phyloP scores from a whole-genome alignment of 2,797 vertebrate species.

The Euphonia xanthogaster region DNA sequence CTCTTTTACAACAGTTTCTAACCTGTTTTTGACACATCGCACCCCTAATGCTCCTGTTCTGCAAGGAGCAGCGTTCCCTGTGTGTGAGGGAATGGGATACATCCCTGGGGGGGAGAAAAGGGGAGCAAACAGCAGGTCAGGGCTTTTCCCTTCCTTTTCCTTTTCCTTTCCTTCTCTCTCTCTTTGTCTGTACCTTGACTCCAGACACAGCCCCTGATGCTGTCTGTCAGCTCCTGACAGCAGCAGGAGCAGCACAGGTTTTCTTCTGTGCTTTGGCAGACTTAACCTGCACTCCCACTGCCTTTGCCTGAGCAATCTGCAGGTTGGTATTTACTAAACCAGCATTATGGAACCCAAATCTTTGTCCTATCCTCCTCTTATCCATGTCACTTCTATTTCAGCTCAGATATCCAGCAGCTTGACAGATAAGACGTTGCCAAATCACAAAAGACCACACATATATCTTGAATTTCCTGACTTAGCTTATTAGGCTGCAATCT shows the following conservation, averaged over 20 bases:
- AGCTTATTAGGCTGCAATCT: constrained; percentile 37
- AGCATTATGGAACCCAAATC: neutral
- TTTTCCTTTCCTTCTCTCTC: no score
- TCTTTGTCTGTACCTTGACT: neutral
- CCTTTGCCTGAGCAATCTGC: neutral
- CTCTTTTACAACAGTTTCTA: neutral
- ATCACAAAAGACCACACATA: neutral
- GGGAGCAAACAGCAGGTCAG: neutral
- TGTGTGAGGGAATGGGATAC: rapidly evolving
- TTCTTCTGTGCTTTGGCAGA: neutral
- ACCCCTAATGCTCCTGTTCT: neutral
- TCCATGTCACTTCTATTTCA: constrained; percentile 7
- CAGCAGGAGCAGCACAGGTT: neutral
- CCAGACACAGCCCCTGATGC: neutral
- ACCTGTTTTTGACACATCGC: neutral
- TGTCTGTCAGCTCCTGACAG: neutral
- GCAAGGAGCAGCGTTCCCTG: rapidly evolving
- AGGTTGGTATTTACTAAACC: constrained; percentile 22
- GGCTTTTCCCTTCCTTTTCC: neutral
- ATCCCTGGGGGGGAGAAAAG: neutral
- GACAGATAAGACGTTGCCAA: constrained; percentile 13
- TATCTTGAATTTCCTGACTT: constrained; percentile 43
- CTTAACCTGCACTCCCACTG: neutral
- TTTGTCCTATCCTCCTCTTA: neutral
- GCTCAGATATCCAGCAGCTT: neutral